Percentiles rank a stretch among this genome's conserved stretches.
Evolutionary conservation across 2,113 vertebrate species (phyloP).

Genomic region (Eonycteris spelaea): DNA sequence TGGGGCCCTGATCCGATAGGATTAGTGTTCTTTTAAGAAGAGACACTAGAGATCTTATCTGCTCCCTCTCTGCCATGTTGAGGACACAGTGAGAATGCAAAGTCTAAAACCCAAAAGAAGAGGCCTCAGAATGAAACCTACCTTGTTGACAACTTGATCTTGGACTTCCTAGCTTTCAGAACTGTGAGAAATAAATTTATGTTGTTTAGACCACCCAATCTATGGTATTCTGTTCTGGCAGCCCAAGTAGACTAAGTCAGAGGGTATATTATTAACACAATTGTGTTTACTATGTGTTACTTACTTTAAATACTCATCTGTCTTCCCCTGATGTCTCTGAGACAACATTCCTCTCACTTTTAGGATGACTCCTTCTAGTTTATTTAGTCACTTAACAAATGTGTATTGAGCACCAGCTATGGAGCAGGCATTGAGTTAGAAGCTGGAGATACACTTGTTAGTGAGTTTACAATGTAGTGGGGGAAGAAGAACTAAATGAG

Average conservation of each 20-base stretch:
- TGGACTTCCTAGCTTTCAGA: not conserved
- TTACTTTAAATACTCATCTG: not conserved
- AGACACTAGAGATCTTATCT: not conserved
- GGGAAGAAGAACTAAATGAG: not conserved
- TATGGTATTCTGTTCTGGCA: not conserved
- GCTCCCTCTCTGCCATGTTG: not conserved
- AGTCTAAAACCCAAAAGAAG: not conserved
- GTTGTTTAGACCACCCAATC: not conserved
- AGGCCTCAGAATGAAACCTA: not conserved
- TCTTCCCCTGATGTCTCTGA: not conserved
- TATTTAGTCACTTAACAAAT: not conserved
- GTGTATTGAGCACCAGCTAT: not conserved
- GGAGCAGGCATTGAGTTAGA: not conserved
- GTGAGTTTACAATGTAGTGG: not conserved
- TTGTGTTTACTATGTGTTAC: fast-evolving
- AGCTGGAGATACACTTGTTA: not conserved
- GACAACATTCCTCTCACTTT: not conserved
- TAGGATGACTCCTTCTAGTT: not conserved
- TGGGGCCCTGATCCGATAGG: not conserved
- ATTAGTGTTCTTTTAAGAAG: not conserved
- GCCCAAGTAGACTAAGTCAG: not conserved
- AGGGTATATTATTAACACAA: not conserved
- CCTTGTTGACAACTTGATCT: not conserved
- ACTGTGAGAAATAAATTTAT: not conserved
- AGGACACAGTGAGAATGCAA: not conserved